These are phyloP conservation scores for Dryoscopus gambensis DNA, from an alignment of 2,113 vertebrate genomes.

Conservation along the genomic window DNA sequence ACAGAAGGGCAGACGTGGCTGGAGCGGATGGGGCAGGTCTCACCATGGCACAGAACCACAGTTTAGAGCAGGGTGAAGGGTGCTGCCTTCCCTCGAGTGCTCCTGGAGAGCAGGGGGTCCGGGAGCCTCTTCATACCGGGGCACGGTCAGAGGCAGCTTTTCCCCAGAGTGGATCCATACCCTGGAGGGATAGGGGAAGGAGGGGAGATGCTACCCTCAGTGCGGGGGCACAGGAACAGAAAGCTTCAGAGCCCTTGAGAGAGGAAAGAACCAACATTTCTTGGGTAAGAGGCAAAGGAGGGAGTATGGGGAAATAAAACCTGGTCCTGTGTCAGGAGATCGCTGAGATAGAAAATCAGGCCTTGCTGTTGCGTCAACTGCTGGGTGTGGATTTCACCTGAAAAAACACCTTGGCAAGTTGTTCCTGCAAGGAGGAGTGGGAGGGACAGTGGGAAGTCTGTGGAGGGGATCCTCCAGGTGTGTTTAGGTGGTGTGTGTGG, in stretches of 20 bases:
- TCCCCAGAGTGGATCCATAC: background rate
- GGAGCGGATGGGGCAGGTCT: fast-evolving
- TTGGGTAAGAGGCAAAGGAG: constrained; percentile 30
- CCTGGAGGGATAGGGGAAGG: background rate
- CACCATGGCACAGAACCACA: fast-evolving
- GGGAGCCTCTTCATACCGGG: fast-evolving
- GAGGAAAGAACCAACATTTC: background rate
- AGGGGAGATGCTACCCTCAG: background rate
- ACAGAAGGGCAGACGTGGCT: background rate
- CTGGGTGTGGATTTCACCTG: constrained; percentile 65
- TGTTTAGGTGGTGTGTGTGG: constrained; percentile 6
- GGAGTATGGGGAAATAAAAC: constrained; percentile 36
- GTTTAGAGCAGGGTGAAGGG: background rate
- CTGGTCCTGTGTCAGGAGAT: constrained; percentile 39
- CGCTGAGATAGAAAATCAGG: constrained; percentile 28
- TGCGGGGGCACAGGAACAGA: background rate
- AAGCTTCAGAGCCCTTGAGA: background rate
- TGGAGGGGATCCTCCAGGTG: background rate
- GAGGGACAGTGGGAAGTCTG: constrained; percentile 32
- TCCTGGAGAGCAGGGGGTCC: background rate
- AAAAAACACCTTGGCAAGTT: constrained; percentile 51
- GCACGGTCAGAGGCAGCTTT: background rate
- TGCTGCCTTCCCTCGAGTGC: background rate
- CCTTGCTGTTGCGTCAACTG: constrained; percentile 39
- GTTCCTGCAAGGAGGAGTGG: constrained; percentile 39